These are phyloP conservation scores for Amblyteles armatorius DNA, from an alignment of 2,888 invertebrate genomes.

Conservation along the genomic window DNA sequence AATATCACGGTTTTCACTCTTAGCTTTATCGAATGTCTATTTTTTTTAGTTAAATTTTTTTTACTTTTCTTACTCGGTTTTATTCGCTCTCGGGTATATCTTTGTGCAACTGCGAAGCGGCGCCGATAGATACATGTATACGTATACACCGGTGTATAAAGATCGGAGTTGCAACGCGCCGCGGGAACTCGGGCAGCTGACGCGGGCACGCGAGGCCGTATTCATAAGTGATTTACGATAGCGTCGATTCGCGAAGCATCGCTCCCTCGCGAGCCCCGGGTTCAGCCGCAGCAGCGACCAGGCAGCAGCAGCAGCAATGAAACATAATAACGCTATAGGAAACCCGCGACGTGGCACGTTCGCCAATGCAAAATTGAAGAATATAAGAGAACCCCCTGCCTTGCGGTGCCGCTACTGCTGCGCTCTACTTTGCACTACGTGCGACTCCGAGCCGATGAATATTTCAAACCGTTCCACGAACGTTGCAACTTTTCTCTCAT, in stretches of 20 bases:
- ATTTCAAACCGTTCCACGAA: slow-evolving; percentile 49
- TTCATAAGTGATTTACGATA: slow-evolving; percentile 76
- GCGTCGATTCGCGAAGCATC: slow-evolving; percentile 66
- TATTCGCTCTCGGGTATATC: slow-evolving; percentile 24
- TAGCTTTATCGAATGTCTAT: slow-evolving; percentile 12
- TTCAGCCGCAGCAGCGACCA: slow-evolving; percentile 3
- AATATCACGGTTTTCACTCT: slow-evolving; percentile 2
- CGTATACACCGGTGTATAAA: not conserved
- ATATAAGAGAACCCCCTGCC: slow-evolving; percentile 26
- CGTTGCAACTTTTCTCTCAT: slow-evolving; percentile 51
- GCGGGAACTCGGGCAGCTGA: slow-evolving; percentile 67
- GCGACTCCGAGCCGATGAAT: slow-evolving; percentile 39
- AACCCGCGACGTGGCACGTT: slow-evolving; percentile 32
- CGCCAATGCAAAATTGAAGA: slow-evolving; percentile 50
- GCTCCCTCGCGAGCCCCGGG: not conserved
- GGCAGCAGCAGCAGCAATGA: slow-evolving; percentile 26
- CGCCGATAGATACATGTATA: not conserved
- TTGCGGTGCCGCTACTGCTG: slow-evolving; percentile 2
- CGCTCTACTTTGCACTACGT: slow-evolving; percentile 20
- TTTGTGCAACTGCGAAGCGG: slow-evolving; percentile 7
- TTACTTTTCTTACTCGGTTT: slow-evolving; percentile 20
- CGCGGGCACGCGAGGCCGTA: slow-evolving; percentile 62
- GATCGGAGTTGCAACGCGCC: slow-evolving; percentile 53
- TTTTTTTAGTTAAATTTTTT: slow-evolving; percentile 1
- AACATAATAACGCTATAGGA: slow-evolving; percentile 47